Evolutionary conservation across 1,140 invertebrate genomes (phyloP).

Genomic region (Panonychus citri): DNA sequence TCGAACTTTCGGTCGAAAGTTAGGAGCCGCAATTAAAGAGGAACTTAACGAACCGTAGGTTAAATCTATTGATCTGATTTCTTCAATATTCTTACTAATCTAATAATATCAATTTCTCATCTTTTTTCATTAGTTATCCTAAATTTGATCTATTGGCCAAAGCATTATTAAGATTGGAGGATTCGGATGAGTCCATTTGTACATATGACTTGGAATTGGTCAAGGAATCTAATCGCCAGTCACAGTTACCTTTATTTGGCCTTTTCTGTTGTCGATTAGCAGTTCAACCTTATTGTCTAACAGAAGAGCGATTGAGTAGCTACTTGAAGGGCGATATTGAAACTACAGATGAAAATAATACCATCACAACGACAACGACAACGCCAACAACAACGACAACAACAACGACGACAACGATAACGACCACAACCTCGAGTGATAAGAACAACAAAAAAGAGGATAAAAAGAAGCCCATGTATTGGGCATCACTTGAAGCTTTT

Average conservation of each 20-base stretch:
- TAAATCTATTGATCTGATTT: neutral
- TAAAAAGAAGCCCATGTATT: neutral
- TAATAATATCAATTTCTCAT: neutral
- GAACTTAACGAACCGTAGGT: conserved; percentile 7
- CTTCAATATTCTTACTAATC: neutral
- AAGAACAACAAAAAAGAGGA: conserved; percentile 17
- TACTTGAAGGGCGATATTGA: conserved; percentile 23
- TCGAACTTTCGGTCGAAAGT: conserved; percentile 38
- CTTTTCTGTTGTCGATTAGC: conserved; percentile 47
- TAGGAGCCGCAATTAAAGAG: conserved; percentile 27
- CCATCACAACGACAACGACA: no score
- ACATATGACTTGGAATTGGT: conserved; percentile 24
- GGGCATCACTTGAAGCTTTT: conserved; percentile 21
- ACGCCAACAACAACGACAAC: no score
- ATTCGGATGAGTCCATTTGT: conserved; percentile 31
- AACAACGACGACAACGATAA: no score
- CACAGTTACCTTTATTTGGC: conserved; percentile 40
- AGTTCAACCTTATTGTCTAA: conserved; percentile 36
- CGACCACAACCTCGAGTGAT: no score
- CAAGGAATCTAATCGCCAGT: conserved; percentile 25
- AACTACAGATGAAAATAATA: no score
- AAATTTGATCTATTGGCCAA: conserved; percentile 42
- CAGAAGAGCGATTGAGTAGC: conserved; percentile 30
- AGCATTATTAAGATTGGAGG: conserved; percentile 33
- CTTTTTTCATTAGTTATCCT: conserved; percentile 30